Conservation (phyloP, 1,140 invertebrate species). For the Zaprionus ornatus region DNA sequence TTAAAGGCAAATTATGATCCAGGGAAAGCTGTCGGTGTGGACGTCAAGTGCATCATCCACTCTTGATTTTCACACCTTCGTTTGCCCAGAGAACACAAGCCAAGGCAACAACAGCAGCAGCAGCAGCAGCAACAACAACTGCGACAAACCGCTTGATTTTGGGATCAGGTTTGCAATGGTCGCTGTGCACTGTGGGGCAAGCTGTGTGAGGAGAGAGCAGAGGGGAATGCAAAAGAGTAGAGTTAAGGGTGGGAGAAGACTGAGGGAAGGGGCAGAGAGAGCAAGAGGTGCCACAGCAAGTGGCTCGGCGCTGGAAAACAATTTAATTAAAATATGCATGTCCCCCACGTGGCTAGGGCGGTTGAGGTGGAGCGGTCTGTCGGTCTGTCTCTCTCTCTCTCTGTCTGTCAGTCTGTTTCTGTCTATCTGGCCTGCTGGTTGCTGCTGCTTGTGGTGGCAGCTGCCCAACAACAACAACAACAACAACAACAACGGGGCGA, state of each 20-base stretch:
- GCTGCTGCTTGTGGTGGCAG: not conserved
- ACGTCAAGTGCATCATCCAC: not conserved
- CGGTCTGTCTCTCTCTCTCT: not conserved
- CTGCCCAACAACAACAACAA: slow-evolving; percentile 14
- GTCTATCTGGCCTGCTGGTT: slow-evolving; percentile 13
- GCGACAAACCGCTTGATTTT: slow-evolving; percentile 31
- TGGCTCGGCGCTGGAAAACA: slow-evolving; percentile 54
- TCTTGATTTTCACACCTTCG: slow-evolving; percentile 33
- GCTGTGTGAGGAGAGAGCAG: not conserved
- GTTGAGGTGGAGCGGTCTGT: slow-evolving; percentile 21
- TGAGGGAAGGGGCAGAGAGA: not conserved
- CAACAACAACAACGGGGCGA: slow-evolving; percentile 23
- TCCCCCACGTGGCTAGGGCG: slow-evolving; percentile 39
- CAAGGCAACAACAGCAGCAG: not conserved
- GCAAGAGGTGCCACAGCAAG: slow-evolving; percentile 8
- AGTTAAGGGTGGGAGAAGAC: not conserved
- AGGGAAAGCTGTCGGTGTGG: not conserved
- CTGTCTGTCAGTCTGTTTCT: not conserved
- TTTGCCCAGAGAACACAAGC: not conserved
- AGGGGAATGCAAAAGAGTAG: too few relatives aligned
- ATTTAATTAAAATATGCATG: slow-evolving; percentile 81
- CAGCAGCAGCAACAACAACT: not conserved
- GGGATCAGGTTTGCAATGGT: slow-evolving; percentile 12
- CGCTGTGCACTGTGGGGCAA: not conserved
- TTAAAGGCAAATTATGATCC: slow-evolving; percentile 6